These are phyloP conservation scores for Oxyteleia sp. DNA, from an alignment of 2,888 invertebrate genomes.

Conservation along the genomic window DNA sequence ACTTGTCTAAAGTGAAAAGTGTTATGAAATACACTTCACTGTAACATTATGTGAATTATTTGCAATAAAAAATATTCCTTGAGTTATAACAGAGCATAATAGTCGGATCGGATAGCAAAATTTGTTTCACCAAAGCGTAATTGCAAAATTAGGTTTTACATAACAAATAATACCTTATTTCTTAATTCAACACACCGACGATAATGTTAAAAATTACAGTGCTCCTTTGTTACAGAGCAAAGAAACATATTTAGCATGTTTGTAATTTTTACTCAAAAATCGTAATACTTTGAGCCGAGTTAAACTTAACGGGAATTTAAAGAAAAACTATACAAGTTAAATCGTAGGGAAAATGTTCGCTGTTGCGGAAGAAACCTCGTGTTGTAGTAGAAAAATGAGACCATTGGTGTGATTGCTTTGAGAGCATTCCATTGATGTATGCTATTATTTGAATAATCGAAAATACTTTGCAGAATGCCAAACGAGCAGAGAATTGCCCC, in stretches of 20 bases:
- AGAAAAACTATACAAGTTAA: slow-evolving; percentile 9
- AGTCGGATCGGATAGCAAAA: slow-evolving; percentile 13
- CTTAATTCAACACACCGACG: too few relatives aligned
- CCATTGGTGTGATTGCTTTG: slow-evolving; percentile 15
- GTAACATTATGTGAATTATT: slow-evolving; percentile 23
- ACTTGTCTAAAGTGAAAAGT: slow-evolving; percentile 34
- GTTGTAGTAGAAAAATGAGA: slow-evolving; percentile 10
- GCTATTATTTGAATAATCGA: slow-evolving; percentile 22
- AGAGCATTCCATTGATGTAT: slow-evolving; percentile 1
- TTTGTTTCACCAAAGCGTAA: background rate
- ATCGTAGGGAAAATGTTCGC: slow-evolving; percentile 15
- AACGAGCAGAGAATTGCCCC: slow-evolving; percentile 2
- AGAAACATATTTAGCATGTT: too few relatives aligned
- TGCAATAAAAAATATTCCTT: slow-evolving; percentile 32
- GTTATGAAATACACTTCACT: slow-evolving; percentile 28
- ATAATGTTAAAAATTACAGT: too few relatives aligned
- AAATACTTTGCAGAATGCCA: slow-evolving; percentile 11
- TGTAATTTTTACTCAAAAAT: too few relatives aligned
- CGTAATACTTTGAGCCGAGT: background rate
- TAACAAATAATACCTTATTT: too few relatives aligned
- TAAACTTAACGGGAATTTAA: slow-evolving; percentile 6
- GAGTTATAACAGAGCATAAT: slow-evolving; percentile 20
- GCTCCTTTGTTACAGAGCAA: too few relatives aligned
- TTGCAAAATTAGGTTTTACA: too few relatives aligned
- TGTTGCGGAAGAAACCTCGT: slow-evolving; percentile 6